Percentiles rank a stretch among this genome's conserved stretches.
Conservation (phyloP, 2,797 vertebrate species). For the Pempheris klunzingeri region DNA sequence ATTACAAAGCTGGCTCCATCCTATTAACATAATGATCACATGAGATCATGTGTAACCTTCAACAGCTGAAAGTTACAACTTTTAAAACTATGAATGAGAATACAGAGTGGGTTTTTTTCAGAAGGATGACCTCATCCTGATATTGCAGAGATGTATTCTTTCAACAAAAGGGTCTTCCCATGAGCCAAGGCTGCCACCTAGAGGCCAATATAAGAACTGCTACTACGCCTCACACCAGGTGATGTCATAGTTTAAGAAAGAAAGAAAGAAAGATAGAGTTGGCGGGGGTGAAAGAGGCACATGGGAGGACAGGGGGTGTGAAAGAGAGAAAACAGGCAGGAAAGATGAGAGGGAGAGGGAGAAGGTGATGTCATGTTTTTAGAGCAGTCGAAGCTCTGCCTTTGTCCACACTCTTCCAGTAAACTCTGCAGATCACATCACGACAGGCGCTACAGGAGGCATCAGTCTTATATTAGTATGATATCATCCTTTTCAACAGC, state of each 20-base stretch:
- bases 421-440: constrained; percentile 26
- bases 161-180: constrained; percentile 37
- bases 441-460: neutral
- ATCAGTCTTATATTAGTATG: neutral
- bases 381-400: constrained; percentile 39
- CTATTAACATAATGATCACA: neutral
- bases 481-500: constrained; percentile 3
- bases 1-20: neutral
- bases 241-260: constrained; percentile 80
- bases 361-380: constrained; percentile 77
- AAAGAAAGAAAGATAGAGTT: constrained; percentile 56
- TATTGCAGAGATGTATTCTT: constrained; percentile 42
- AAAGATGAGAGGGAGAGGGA: constrained; percentile 45
- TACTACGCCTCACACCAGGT: constrained; percentile 76
- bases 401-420: constrained; percentile 64
- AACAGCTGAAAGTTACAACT: constrained; percentile 39
- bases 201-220: constrained; percentile 50
- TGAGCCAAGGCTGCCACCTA: constrained; percentile 72
- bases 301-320: constrained; percentile 42
- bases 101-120: constrained; percentile 42
- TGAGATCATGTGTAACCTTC: neutral
- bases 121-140: constrained; percentile 77
- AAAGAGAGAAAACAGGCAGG: constrained; percentile 52
- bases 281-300: constrained; percentile 45
- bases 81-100: constrained; percentile 70